Base-by-base conservation (phyloP, 2,113 vertebrate species). In the Dipodomys ordii region DNA sequence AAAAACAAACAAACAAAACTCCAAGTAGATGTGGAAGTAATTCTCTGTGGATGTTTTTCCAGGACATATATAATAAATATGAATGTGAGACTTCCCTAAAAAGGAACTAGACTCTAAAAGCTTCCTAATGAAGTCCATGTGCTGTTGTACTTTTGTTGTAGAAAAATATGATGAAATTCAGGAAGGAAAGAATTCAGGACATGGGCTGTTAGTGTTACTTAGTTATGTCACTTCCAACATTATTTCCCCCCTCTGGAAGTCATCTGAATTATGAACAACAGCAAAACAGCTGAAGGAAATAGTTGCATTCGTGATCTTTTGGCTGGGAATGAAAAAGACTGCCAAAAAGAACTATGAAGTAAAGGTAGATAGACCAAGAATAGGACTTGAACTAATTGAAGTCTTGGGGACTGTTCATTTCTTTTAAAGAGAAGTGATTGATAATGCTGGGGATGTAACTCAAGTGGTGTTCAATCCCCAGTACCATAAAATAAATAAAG, bases 121-220 rank as follows among this genome's bases (percentile, higher is more conserved):
- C 84, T 94, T 95, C 13, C 72, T 87, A 28, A 1, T 25, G 12
- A 35, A 87, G 60, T 2, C 25, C 78, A 30, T 65, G 49, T 4
- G 3, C 84, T 87, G 60, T 46, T 95, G 91, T 49, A 49, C 49
- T 3, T 65, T 85, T 44, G 8, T 91, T 92, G 96, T 76, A 82
- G 28, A 35, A 72, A 28, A 65, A 11, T 0, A 25, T 69, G 20
- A 10, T 87, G 69, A 81, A 83, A 11, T 62, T 44, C 30, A 88
- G 60, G 83, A 89, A 88, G 78, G 73, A 68, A 27, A 0, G 6
- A 18, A 0, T 46, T 85, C 44, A 19, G 12, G 65, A 3, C 87
- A 32, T n/a, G 49, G 60, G 28, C 35, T 32, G 22, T 27, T 87
- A 30, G 27, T 67, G n/a, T 53, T 62, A 88, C 80, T 23, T 35